These are phyloP conservation scores for Calidris pygmaea DNA, from an alignment of 2,113 vertebrate genomes.

Conservation along the genomic window DNA sequence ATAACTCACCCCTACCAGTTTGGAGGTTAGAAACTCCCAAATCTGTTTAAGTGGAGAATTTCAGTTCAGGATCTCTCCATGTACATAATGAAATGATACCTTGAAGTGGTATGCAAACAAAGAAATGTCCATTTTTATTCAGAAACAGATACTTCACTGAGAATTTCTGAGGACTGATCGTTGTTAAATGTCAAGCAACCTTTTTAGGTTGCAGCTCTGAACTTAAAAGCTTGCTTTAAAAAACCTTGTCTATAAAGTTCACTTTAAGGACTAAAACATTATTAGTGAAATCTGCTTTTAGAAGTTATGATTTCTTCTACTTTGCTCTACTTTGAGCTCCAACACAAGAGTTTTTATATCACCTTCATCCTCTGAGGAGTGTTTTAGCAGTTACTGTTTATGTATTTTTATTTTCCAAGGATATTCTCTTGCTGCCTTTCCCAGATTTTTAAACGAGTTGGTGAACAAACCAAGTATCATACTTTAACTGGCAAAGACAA, in stretches of 20 bases:
- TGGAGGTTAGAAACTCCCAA: background rate
- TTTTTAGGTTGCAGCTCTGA: background rate
- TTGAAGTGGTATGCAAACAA: background rate
- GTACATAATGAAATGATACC: background rate
- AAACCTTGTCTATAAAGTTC: background rate
- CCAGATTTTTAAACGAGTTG: background rate
- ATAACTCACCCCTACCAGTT: background rate
- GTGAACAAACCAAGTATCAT: background rate
- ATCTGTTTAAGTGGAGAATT: background rate
- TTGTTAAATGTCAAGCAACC: background rate
- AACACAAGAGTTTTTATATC: background rate
- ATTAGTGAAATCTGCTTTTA: background rate
- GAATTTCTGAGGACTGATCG: background rate
- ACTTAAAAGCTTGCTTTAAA: background rate
- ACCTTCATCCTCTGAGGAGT: background rate
- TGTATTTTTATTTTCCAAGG: background rate
- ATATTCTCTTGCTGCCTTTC: background rate
- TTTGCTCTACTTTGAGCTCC: background rate
- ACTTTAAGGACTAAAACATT: background rate
- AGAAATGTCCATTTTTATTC: background rate
- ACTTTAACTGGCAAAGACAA: background rate
- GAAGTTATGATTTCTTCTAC: background rate
- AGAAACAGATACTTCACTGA: background rate
- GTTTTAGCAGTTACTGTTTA: background rate
- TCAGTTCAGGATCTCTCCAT: background rate